Evolutionary conservation across 1,140 invertebrate genomes (phyloP), one percentile per base, ranked within the genome.

Genomic region (Drosophila saltans): DNA sequence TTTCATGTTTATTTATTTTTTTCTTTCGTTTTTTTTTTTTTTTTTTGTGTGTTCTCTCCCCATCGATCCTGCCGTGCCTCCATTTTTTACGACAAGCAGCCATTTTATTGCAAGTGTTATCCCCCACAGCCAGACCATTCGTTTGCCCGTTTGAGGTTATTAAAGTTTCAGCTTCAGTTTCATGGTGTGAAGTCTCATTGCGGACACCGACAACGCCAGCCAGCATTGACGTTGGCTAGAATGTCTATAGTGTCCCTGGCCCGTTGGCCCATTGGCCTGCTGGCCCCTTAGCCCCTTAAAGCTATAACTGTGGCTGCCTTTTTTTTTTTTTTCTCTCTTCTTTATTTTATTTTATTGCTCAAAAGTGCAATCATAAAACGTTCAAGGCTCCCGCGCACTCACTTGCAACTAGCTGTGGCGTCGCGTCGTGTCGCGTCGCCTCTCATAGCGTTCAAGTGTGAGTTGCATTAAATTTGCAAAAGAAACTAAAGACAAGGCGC

Each of bases 361-460:
- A 86, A 86, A 85, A 85, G 82, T 85, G 81, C 81, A 85, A 85
- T 85, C 82, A 85, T 86, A 85, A 85, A 85, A 86, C 81, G 81
- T 86, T 85, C 81, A 85, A 81, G 81, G 78, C 71, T 55, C 65
- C 76, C 66, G n/a, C 55, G 52, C 48, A 55, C 45, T 26, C 8
- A 52, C 45, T 26, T 52, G 2, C 59, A 56, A 61, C 66, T 43
- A 66, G 71, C 55, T 64, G 28, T 63, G n/a, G n/a, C 43, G 71
- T 39, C 61, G 2, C 36, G 69, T 55, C 48, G 28, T 21, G 52
- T 76, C 43, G 60, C 7, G 71, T 39, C 61, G 2, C 36, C 64
- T 55, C 48, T 24, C 36, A 43, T 76, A 39, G 60, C 7, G 7
- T 26, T 52, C 45, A 52, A 52, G 8, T 59, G 30, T 41, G 59